phyloP scores from a whole-genome alignment of 2,797 vertebrate species.

The Pogonophryne albipinna region DNA sequence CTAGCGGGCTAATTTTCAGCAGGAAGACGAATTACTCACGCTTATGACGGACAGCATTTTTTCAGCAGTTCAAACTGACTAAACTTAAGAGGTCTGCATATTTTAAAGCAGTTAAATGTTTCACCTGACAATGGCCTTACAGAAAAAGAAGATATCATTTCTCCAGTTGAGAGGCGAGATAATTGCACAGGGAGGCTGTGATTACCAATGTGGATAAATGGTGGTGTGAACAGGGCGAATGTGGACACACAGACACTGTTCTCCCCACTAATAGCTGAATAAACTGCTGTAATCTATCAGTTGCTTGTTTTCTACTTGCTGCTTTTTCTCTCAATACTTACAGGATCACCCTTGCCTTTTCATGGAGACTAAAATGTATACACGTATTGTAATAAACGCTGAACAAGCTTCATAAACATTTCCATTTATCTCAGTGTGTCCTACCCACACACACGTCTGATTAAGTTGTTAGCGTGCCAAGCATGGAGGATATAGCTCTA shows the following conservation, averaged over 20 bases:
- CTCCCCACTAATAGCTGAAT: slow-evolving; percentile 63
- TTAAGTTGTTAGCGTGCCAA: slow-evolving; percentile 54
- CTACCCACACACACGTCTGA: slow-evolving; percentile 32
- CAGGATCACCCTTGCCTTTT: slow-evolving; percentile 14
- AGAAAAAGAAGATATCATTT: background rate
- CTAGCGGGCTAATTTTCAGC: too few species aligned
- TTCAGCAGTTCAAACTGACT: background rate
- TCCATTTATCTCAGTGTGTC: slow-evolving; percentile 37
- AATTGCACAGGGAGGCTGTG: slow-evolving; percentile 60
- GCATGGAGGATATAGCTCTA: slow-evolving; percentile 69
- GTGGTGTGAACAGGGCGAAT: slow-evolving; percentile 63
- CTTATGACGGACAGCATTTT: background rate
- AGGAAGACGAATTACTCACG: slow-evolving; percentile 1
- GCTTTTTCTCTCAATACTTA: slow-evolving; percentile 25
- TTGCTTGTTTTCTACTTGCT: slow-evolving; percentile 38
- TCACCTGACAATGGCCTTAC: background rate
- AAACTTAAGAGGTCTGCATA: background rate
- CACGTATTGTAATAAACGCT: slow-evolving; percentile 4
- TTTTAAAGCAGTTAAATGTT: background rate
- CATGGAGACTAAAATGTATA: background rate
- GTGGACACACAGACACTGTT: slow-evolving; percentile 65
- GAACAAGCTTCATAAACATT: slow-evolving; percentile 48
- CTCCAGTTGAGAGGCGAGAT: slow-evolving; percentile 41
- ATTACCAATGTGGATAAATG: slow-evolving; percentile 74
- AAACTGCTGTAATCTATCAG: slow-evolving; percentile 66